phyloP scores from a whole-genome alignment of 2,888 invertebrate species.

The Netelia virgata region DNA sequence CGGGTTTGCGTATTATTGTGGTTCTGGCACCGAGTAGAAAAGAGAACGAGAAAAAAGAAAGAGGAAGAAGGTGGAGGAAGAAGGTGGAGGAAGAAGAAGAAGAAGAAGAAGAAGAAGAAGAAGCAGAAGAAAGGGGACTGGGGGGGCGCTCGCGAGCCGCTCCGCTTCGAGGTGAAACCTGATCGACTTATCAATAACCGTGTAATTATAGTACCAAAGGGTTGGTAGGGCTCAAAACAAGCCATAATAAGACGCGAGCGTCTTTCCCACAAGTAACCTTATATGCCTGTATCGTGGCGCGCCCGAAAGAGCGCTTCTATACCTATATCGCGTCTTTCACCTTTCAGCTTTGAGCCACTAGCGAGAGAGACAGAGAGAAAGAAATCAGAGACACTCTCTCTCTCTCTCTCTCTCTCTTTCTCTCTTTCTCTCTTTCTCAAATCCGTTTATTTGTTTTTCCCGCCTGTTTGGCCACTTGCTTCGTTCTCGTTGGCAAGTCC shows the following conservation, averaged over 20 bases:
- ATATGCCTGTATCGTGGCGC: slow-evolving; percentile 80
- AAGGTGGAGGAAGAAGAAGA: slow-evolving; percentile 33
- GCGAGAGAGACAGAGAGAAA: too few species aligned
- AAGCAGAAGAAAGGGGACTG: slow-evolving; percentile 35
- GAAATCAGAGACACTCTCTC: not conserved
- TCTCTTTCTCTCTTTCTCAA: slow-evolving; percentile 31
- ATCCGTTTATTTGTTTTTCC: slow-evolving; percentile 47
- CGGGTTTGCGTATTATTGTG: slow-evolving; percentile 36
- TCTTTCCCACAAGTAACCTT: slow-evolving; percentile 85
- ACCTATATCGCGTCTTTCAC: slow-evolving; percentile 80
- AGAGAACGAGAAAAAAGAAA: slow-evolving; percentile 47
- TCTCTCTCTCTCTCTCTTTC: slow-evolving; percentile 41
- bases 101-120: slow-evolving; percentile 20
- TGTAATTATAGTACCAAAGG: slow-evolving; percentile 85
- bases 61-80: slow-evolving; percentile 26
- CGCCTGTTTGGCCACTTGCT: not conserved
- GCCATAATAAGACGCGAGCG: slow-evolving; percentile 84
- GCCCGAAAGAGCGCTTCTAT: slow-evolving; percentile 72
- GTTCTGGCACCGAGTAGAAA: slow-evolving; percentile 44
- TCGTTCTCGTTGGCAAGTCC: slow-evolving; percentile 32
- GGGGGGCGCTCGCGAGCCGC: slow-evolving; percentile 53
- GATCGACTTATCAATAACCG: slow-evolving; percentile 85
- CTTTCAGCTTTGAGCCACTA: slow-evolving; percentile 75
- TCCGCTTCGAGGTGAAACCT: slow-evolving; percentile 77
- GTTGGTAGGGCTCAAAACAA: slow-evolving; percentile 85